Evolutionary conservation across 1,140 invertebrate genomes (phyloP), one percentile per base, ranked within the genome.

Genomic region (Charaxes varanes): DNA sequence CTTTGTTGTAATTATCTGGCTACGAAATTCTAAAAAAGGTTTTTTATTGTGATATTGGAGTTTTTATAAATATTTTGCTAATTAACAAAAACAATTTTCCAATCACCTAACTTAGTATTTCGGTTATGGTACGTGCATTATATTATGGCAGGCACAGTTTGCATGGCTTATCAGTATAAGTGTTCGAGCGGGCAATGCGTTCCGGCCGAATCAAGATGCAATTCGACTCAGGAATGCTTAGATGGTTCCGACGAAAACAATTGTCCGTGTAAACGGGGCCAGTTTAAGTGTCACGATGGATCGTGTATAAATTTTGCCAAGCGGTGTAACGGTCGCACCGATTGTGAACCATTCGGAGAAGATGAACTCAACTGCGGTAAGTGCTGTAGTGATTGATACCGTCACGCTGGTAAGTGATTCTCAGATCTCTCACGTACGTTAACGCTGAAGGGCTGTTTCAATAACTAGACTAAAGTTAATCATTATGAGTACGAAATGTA

Each of bases 211-310:
- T 88, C 89, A 65, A 81, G 87, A 28, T 96, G 94, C 85, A 92
- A 96, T 69, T 90, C 90, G 46, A 87, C 88, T 57, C 84, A 85
- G 65, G 89, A 94, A 59, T 94, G 93, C 84, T 83, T 88, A 17
- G 91, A 92, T 73, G 85, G 86, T 64, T 90, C 91, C 45, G 93
- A 95, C 64, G 93, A 95, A 85, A 64, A 64, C 42, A 68, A 86
- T 62, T 91, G 90, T 64, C 85, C 84, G 22, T 84, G 80, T 59
- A 80, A 72, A 64, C 62, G 77, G 35, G 67, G 52, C 23, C 74
- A 88, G 52, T 88, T 87, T 67, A 67, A 69, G 36, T 92, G 90
- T 73, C 52, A 64, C 8, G 86, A 87, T 61, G 87, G 88, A 17
- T 60, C 80, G 45, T 89, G 87, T 66, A 85, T 89, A 43, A 83